Evolutionary conservation across 2,797 vertebrate genomes (phyloP).

Genomic region (Rhinella marina): DNA sequence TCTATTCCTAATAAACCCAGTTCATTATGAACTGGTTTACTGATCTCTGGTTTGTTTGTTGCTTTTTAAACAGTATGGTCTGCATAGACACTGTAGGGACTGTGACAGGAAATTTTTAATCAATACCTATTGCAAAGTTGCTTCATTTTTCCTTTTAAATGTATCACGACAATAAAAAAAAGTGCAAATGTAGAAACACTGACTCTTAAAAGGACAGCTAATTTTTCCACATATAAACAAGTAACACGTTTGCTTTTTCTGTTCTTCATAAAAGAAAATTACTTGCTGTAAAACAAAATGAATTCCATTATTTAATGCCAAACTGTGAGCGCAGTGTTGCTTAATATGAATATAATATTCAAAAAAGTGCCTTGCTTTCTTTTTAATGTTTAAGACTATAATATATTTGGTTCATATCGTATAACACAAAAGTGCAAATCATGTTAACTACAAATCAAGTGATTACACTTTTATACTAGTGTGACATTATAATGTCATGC

Average conservation of each 20-base stretch:
- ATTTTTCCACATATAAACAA: neutral
- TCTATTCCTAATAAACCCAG: too few relatives aligned
- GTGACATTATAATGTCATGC: conserved; percentile 19
- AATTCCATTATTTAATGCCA: conserved; percentile 12
- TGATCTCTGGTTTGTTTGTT: too few relatives aligned
- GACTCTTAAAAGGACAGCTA: neutral
- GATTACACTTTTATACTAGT: conserved; percentile 8
- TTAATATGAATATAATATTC: neutral
- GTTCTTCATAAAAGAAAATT: conserved; percentile 15
- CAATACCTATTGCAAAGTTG: too few relatives aligned
- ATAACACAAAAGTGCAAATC: neutral
- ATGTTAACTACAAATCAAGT: conserved; percentile 23
- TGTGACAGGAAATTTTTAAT: too few relatives aligned
- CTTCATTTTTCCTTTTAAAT: too few relatives aligned
- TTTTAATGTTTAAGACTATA: conserved; percentile 12
- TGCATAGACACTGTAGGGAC: too few relatives aligned
- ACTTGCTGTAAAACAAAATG: neutral
- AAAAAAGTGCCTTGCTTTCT: conserved; percentile 12
- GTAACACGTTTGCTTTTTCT: neutral
- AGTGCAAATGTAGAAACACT: too few relatives aligned
- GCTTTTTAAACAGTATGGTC: too few relatives aligned
- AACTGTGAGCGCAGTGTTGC: neutral
- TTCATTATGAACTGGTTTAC: too few relatives aligned
- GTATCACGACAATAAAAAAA: too few relatives aligned
- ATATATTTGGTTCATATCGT: neutral